Conservation (phyloP, 1,140 invertebrate species). For the Pseudomyrmex dendroicus region DNA sequence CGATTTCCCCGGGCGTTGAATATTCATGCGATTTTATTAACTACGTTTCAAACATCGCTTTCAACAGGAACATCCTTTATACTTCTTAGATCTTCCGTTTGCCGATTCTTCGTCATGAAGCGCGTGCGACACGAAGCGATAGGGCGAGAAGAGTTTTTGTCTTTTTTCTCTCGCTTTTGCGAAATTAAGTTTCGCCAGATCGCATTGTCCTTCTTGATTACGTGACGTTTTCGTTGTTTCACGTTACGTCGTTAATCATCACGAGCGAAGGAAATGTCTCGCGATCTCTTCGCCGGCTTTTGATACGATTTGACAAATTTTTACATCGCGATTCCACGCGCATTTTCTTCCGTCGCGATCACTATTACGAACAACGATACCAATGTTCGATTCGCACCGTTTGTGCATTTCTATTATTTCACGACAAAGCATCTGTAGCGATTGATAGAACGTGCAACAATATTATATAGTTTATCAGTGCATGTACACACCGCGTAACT, state of each 20-base stretch:
- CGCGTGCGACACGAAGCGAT: not conserved
- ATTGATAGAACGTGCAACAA: not conserved
- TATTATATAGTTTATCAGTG: not conserved
- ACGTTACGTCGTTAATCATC: conserved; percentile 45
- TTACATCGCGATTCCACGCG: conserved; percentile 10
- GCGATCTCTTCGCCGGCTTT: not conserved
- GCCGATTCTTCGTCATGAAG: conserved; percentile 15
- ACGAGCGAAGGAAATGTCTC: conserved; percentile 13
- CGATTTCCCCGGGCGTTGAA: conserved; percentile 67
- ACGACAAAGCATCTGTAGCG: not conserved
- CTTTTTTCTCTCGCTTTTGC: not conserved
- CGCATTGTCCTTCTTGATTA: conserved; percentile 33
- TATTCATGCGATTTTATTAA: conserved; percentile 76
- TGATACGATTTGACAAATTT: conserved; percentile 43
- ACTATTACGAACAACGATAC: not conserved
- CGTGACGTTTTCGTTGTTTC: conserved; percentile 11
- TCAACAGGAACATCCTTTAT: conserved; percentile 63
- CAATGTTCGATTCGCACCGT: conserved; percentile 13
- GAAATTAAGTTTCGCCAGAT: conserved; percentile 67
- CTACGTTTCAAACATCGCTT: conserved; percentile 71
- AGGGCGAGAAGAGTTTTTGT: conserved; percentile 10
- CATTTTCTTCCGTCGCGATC: not conserved
- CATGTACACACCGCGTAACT: too few relatives aligned
- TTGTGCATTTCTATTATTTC: not conserved
- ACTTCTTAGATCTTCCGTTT: conserved; percentile 65